Percentiles rank a stretch among this genome's conserved stretches.
Conservation (phyloP, 2,113 vertebrate genomes). For the Eolophus roseicapilla region DNA sequence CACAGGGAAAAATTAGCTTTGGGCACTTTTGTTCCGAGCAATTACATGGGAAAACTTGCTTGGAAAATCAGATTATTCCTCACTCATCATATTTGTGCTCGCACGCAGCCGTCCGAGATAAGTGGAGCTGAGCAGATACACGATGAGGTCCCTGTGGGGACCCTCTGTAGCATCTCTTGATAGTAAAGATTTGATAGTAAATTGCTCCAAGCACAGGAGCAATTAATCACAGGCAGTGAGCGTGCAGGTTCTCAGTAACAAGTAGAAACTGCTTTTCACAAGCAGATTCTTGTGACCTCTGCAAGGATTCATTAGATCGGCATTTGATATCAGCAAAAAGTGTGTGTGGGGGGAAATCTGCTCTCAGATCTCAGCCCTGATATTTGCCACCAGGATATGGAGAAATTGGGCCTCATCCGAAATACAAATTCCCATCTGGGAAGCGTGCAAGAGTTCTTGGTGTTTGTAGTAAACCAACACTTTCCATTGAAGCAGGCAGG, state of each 20-base stretch:
- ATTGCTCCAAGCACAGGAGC: neutral
- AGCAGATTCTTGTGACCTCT: neutral
- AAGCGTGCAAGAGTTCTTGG: neutral
- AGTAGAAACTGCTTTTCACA: neutral
- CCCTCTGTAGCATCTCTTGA: neutral
- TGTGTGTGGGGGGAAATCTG: neutral
- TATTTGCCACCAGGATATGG: neutral
- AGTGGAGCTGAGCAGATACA: neutral
- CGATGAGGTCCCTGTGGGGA: neutral
- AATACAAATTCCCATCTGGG: conserved; percentile 6
- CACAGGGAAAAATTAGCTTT: neutral
- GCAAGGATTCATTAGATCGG: neutral
- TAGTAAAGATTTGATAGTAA: neutral
- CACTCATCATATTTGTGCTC: neutral
- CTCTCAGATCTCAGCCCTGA: neutral
- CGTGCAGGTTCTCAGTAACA: neutral
- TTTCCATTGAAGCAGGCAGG: neutral
- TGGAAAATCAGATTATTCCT: neutral
- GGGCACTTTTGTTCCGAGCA: neutral
- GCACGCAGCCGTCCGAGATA: accelerated
- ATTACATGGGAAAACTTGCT: neutral
- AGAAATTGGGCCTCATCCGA: neutral
- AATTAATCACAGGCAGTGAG: neutral
- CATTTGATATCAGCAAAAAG: neutral
- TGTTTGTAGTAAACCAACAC: neutral